Conservation (phyloP, 2,113 vertebrate species). For the Columba livia region DNA sequence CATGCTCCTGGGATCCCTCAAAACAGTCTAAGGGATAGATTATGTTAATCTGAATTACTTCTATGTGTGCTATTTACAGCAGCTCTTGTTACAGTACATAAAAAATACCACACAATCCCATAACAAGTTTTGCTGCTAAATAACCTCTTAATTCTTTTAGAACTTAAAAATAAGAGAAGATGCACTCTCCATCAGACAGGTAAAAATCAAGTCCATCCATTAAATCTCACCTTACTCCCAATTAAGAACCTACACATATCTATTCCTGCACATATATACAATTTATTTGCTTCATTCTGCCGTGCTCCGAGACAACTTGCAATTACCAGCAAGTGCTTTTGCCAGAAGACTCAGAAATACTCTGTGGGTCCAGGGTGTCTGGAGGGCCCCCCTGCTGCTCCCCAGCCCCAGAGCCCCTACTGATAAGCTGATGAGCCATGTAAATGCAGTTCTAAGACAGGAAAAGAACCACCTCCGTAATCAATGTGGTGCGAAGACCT, state of each 20-base stretch:
- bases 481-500: neutral
- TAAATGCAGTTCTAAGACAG: neutral
- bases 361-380: fast-evolving
- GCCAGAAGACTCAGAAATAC: neutral
- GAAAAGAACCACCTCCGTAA: neutral
- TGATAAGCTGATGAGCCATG: neutral
- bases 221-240: neutral
- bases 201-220: neutral
- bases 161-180: neutral
- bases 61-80: neutral
- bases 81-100: neutral
- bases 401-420: neutral
- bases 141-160: neutral
- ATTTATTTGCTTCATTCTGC: neutral
- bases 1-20: conserved; percentile 25
- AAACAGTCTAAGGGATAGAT: neutral
- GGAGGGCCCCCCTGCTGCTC: neutral
- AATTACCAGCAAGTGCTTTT: neutral
- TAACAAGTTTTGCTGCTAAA: neutral
- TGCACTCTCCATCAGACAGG: neutral
- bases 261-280: neutral
- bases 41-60: neutral
- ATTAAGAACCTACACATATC: neutral
- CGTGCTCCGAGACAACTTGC: neutral
- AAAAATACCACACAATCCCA: neutral